Conservation (phyloP, 2,888 invertebrate genomes). For the Linnaemya tessellans region DNA sequence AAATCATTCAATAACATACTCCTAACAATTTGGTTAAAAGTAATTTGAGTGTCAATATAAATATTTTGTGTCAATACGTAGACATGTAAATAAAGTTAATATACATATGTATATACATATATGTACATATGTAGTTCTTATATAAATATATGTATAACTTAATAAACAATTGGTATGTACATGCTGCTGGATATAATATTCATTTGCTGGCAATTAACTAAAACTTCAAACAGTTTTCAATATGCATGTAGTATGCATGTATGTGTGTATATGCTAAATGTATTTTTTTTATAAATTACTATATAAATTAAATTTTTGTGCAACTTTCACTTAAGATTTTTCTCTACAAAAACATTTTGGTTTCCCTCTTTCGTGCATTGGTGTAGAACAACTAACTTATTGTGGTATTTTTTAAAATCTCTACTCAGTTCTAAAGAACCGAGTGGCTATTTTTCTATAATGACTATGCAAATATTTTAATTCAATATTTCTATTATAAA, state of each 20-base stretch:
- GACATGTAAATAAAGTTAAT: background rate
- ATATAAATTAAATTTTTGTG: slow-evolving; percentile 28
- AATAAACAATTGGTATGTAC: slow-evolving; percentile 4
- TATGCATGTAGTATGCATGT: slow-evolving; percentile 1
- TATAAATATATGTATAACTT: background rate
- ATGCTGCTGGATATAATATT: slow-evolving; percentile 19
- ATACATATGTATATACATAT: background rate
- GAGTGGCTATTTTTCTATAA: slow-evolving; percentile 12
- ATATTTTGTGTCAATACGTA: background rate
- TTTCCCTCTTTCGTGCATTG: slow-evolving; percentile 53
- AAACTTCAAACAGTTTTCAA: slow-evolving; percentile 6
- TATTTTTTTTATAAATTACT: background rate
- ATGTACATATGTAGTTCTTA: background rate
- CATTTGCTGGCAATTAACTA: slow-evolving; percentile 29
- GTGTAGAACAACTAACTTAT: slow-evolving; percentile 55
- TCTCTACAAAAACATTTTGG: slow-evolving; percentile 29
- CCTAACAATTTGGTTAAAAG: background rate
- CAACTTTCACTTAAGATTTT: slow-evolving; percentile 39
- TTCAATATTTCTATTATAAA: slow-evolving; percentile 51
- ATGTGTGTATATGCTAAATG: slow-evolving; percentile 10
- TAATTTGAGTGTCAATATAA: background rate
- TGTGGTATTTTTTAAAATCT: background rate
- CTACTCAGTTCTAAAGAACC: background rate
- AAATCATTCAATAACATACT: background rate
- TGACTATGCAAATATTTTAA: slow-evolving; percentile 49